Percentiles rank a stretch among this genome's conserved stretches.
Evolutionary conservation across 2,113 vertebrate genomes (phyloP).

Genomic region (Antechinus flavipes): DNA sequence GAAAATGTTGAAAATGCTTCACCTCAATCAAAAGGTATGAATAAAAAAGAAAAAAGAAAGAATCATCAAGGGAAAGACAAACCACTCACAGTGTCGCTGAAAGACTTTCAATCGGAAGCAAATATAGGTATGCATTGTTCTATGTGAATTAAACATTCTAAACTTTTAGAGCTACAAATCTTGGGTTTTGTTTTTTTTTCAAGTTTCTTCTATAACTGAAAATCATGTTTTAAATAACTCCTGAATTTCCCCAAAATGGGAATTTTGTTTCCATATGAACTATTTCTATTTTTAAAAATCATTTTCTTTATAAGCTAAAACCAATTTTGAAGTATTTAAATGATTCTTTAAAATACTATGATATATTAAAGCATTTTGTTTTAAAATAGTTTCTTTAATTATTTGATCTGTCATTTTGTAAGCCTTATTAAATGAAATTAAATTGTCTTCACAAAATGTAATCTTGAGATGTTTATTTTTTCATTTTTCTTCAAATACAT

Average conservation of each 20-base stretch:
- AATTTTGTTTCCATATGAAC: slow-evolving; percentile 4
- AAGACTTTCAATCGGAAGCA: slow-evolving; percentile 94
- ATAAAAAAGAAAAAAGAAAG: slow-evolving; percentile 95
- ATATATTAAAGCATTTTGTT: background rate
- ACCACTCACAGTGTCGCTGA: slow-evolving; percentile 92
- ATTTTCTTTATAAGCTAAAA: slow-evolving; percentile 54
- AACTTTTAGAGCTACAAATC: background rate
- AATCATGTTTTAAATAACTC: slow-evolving; percentile 36
- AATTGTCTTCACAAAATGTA: slow-evolving; percentile 34
- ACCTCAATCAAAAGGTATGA: slow-evolving; percentile 87
- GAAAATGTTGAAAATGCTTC: slow-evolving; percentile 86
- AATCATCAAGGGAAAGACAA: slow-evolving; percentile 94
- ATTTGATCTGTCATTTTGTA: slow-evolving; percentile 47
- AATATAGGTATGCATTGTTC: slow-evolving; percentile 73
- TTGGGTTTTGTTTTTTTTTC: slow-evolving; percentile 6
- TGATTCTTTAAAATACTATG: slow-evolving; percentile 28
- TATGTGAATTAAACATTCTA: background rate
- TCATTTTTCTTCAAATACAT: background rate
- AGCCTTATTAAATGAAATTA: slow-evolving; percentile 41
- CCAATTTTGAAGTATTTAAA: background rate
- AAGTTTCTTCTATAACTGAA: background rate
- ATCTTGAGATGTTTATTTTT: slow-evolving; percentile 34
- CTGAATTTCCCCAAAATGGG: slow-evolving; percentile 37
- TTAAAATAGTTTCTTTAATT: slow-evolving; percentile 14
- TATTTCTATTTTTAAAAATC: slow-evolving; percentile 26